Evolutionary conservation across 2,888 invertebrate species (phyloP).

Genomic region (Macrophya annulata): DNA sequence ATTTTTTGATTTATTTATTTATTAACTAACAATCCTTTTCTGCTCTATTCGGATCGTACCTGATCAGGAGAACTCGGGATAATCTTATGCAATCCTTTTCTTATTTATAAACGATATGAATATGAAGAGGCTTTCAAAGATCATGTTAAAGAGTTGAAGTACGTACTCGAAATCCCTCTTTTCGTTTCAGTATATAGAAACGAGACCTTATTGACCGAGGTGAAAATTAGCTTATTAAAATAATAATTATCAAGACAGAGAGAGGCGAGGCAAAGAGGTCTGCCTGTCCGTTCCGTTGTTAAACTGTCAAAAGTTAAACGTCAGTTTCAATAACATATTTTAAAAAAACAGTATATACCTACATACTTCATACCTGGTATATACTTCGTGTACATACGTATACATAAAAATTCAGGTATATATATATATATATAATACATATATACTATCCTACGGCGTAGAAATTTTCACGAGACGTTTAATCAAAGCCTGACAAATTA

Average conservation of each 20-base stretch:
- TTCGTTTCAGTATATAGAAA: background rate
- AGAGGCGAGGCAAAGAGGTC: constrained; percentile 61
- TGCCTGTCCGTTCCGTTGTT: constrained; percentile 72
- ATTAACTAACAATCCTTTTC: too few species aligned
- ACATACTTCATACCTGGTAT: background rate
- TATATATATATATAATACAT: background rate
- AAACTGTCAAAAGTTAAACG: constrained; percentile 71
- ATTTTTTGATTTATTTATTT: too few species aligned
- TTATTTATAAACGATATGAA: background rate
- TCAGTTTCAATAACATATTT: constrained; percentile 62
- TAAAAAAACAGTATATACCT: background rate
- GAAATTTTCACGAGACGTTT: constrained; percentile 4
- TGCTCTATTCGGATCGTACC: too few species aligned
- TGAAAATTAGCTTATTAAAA: constrained; percentile 76
- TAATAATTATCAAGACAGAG: constrained; percentile 71
- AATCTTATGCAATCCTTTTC: background rate
- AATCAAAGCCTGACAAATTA: constrained; percentile 30
- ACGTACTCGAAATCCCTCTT: background rate
- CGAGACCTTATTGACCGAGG: constrained; percentile 60
- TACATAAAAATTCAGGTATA: too few species aligned
- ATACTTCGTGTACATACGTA: background rate
- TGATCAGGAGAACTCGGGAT: too few species aligned
- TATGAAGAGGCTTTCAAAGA: background rate
- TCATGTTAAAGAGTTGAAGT: constrained; percentile 12
- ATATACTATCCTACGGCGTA: background rate